Conservation (phyloP, 2,113 vertebrate species). For the Macaca nemestrina region DNA sequence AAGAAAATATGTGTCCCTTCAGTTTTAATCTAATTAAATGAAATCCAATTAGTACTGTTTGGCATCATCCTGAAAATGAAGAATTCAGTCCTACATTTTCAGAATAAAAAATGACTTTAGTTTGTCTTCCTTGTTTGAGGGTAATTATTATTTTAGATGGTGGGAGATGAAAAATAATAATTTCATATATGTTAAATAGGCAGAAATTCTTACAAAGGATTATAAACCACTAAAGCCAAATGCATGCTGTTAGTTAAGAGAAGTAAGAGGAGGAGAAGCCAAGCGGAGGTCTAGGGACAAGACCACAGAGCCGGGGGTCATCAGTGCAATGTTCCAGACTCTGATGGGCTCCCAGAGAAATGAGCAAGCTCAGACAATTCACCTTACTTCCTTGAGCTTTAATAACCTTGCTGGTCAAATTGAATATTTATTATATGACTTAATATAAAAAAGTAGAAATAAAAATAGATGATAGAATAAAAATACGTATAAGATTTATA, state of each 20-base stretch:
- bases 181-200: not conserved
- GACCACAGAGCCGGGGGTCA: not conserved
- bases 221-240: not conserved
- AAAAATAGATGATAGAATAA: not conserved
- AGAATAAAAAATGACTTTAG: not conserved
- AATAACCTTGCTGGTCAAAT: not conserved
- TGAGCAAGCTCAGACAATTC: not conserved
- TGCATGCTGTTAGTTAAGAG: not conserved
- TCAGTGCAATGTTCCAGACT: rapidly evolving
- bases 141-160: conserved; percentile 1
- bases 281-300: not conserved
- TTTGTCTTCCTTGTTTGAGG: not conserved
- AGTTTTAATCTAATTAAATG: conserved; percentile 55
- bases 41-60: conserved; percentile 39
- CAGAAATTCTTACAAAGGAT: not conserved
- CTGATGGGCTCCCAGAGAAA: not conserved
- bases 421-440: not conserved
- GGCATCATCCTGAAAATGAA: conserved; percentile 27
- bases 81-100: not conserved
- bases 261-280: not conserved
- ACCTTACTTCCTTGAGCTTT: not conserved
- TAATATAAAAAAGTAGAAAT: not conserved
- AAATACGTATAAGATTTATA: not conserved
- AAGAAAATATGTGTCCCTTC: not conserved
- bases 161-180: not conserved